phyloP scores from a whole-genome alignment of 2,888 invertebrate genomes.

The Caenorhabditis zanzibari region DNA sequence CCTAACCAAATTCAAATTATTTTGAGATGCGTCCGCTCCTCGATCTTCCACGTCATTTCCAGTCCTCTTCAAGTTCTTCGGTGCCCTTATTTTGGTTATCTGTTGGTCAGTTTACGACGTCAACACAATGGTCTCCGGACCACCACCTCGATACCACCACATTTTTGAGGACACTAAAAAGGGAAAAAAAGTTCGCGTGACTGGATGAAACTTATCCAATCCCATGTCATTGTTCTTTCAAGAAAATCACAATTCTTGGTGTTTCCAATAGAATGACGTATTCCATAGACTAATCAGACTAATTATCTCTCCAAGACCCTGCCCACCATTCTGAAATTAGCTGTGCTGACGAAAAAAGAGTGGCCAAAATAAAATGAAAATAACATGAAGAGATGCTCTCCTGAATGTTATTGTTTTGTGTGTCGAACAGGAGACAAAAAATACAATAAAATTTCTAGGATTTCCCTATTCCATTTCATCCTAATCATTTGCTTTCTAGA shows the following conservation, averaged over 20 bases:
- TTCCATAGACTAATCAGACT: conserved; percentile 36
- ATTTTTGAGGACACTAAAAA: background rate
- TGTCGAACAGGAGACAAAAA: background rate
- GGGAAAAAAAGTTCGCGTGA: conserved; percentile 36
- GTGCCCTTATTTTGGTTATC: conserved; percentile 8
- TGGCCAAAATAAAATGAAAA: conserved; percentile 29
- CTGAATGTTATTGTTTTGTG: conserved; percentile 24
- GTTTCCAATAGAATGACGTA: conserved; percentile 7
- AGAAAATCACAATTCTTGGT: conserved; percentile 28
- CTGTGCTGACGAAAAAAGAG: conserved; percentile 1
- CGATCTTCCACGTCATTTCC: conserved; percentile 45
- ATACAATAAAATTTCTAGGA: conserved; percentile 25
- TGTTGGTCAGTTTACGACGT: conserved; percentile 21
- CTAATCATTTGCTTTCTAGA: conserved; percentile 2
- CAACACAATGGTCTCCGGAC: background rate
- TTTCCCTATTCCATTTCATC: conserved; percentile 18
- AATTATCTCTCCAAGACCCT: conserved; percentile 34
- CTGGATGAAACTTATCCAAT: conserved; percentile 36
- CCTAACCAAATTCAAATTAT: conserved; percentile 1
- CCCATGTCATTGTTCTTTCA: background rate
- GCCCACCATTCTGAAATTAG: conserved; percentile 38
- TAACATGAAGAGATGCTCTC: conserved; percentile 11
- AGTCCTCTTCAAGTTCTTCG: conserved; percentile 1
- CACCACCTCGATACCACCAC: conserved; percentile 18
- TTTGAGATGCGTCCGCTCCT: conserved; percentile 12